Evolutionary conservation across 2,888 invertebrate species (phyloP).

Genomic region (Amphipyra tragopoginis): DNA sequence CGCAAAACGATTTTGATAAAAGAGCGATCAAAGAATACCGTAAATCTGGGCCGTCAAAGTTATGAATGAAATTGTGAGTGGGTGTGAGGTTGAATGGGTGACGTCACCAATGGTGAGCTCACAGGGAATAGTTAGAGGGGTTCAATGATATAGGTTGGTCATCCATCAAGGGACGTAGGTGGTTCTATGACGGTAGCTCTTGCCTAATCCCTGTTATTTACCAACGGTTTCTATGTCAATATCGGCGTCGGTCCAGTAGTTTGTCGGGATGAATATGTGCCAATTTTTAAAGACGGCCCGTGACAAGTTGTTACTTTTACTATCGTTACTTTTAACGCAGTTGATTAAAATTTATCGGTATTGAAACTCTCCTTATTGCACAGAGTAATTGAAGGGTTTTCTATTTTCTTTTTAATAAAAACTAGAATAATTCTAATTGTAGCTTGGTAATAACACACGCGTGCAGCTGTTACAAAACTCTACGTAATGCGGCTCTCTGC

Average conservation of each 20-base stretch:
- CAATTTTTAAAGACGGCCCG: not conserved
- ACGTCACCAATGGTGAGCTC: conserved; percentile 54
- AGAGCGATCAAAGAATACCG: conserved; percentile 46
- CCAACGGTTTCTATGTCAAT: not conserved
- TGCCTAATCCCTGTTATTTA: conserved; percentile 2
- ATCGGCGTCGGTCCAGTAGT: not conserved
- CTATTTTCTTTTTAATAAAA: conserved; percentile 21
- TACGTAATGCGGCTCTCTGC: conserved; percentile 53
- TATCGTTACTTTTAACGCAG: not conserved
- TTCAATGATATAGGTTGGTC: conserved; percentile 47
- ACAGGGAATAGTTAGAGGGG: conserved; percentile 50
- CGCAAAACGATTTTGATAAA: conserved; percentile 44
- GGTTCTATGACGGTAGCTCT: conserved; percentile 3
- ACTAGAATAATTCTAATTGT: conserved; percentile 43
- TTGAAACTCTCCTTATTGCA: not conserved
- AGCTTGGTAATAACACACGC: conserved; percentile 21
- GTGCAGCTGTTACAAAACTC: conserved; percentile 57
- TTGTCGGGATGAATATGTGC: not conserved
- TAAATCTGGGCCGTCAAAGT: conserved; percentile 43
- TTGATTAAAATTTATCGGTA: not conserved
- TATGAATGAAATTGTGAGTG: conserved; percentile 61
- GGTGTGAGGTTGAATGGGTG: conserved; percentile 61
- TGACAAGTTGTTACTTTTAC: not conserved
- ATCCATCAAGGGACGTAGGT: conserved; percentile 15
- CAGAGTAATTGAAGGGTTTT: conserved; percentile 17